A percentile compares a stretch with the other conserved stretches of the same genome.
Evolutionary conservation across 2,888 invertebrate genomes (phyloP).

Genomic region (Drosophila buzzatii): DNA sequence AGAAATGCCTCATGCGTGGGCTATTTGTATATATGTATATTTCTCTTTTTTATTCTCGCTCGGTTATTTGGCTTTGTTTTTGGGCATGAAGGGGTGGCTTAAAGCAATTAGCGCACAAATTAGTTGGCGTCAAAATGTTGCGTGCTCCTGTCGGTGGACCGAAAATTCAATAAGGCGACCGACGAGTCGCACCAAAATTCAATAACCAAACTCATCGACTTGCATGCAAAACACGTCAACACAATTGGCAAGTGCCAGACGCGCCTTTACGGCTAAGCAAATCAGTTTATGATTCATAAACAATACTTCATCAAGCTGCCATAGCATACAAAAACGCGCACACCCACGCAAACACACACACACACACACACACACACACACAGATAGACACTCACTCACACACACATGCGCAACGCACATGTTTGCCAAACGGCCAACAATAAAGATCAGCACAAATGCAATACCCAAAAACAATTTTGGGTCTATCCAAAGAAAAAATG

Average conservation of each 20-base stretch:
- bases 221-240: conserved; percentile 70
- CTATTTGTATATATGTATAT: neutral
- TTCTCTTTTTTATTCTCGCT: neutral
- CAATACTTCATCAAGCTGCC: conserved; percentile 76
- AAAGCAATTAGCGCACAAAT: conserved; percentile 70
- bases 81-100: conserved; percentile 33
- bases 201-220: conserved; percentile 40
- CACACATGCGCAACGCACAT: conserved; percentile 38
- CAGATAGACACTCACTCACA: neutral
- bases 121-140: conserved; percentile 64
- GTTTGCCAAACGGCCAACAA: conserved; percentile 64
- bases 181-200: conserved; percentile 37
- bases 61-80: conserved; percentile 20
- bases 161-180: conserved; percentile 57
- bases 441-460: conserved; percentile 59
- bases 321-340: conserved; percentile 42
- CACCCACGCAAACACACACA: conserved; percentile 22
- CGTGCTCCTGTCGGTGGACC: conserved; percentile 46
- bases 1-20: conserved; percentile 22
- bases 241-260: conserved; percentile 52
- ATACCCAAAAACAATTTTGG: conserved; percentile 48
- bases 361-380: neutral
- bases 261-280: conserved; percentile 65
- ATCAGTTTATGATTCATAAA: conserved; percentile 77
- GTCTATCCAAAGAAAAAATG: conserved; percentile 24